A percentile compares a stretch with the other conserved stretches of the same genome.
These are phyloP conservation scores for Synchiropus splendidus DNA, from an alignment of 2,113 vertebrate genomes.

Conservation along the genomic window DNA sequence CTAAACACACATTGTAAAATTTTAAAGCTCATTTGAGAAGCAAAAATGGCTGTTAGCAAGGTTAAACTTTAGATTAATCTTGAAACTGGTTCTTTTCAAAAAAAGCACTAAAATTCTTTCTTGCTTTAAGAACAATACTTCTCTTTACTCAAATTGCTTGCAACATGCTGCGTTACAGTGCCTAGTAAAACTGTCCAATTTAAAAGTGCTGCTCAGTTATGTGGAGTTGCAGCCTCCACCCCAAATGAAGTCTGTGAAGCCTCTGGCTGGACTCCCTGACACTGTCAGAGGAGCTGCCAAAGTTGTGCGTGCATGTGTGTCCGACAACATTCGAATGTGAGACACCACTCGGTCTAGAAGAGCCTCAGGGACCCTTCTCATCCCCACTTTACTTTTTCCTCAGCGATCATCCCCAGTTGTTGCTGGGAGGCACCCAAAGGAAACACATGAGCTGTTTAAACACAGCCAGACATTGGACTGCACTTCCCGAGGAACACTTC, in stretches of 20 bases:
- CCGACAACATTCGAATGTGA: slow-evolving; percentile 40
- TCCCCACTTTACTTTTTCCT: slow-evolving; percentile 48
- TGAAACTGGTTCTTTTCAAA: too few species aligned
- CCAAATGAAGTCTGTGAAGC: slow-evolving; percentile 36
- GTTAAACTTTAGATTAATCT: too few species aligned
- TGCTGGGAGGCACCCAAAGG: slow-evolving; percentile 64
- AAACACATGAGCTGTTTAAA: slow-evolving; percentile 65
- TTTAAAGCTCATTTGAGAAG: too few species aligned
- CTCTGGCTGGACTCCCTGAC: slow-evolving; percentile 38
- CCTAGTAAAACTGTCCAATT: too few species aligned
- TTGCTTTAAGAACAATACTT: slow-evolving; percentile 3
- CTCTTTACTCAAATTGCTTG: too few species aligned
- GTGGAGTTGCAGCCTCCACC: slow-evolving; percentile 34
- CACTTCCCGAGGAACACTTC: slow-evolving; percentile 64
- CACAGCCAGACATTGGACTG: slow-evolving; percentile 62
- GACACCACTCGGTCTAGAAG: slow-evolving; percentile 70
- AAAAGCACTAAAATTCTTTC: slow-evolving; percentile 5
- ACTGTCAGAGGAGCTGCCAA: slow-evolving; percentile 40
- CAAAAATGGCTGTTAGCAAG: too few species aligned
- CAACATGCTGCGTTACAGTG: too few species aligned
- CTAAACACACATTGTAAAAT: too few species aligned
- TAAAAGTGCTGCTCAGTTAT: slow-evolving; percentile 15
- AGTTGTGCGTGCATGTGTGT: slow-evolving; percentile 19
- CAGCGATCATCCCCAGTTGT: slow-evolving; percentile 60
- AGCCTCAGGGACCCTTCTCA: slow-evolving; percentile 70